Base-by-base conservation (phyloP, 2,888 invertebrate species). In the Cephus pygmeus region DNA sequence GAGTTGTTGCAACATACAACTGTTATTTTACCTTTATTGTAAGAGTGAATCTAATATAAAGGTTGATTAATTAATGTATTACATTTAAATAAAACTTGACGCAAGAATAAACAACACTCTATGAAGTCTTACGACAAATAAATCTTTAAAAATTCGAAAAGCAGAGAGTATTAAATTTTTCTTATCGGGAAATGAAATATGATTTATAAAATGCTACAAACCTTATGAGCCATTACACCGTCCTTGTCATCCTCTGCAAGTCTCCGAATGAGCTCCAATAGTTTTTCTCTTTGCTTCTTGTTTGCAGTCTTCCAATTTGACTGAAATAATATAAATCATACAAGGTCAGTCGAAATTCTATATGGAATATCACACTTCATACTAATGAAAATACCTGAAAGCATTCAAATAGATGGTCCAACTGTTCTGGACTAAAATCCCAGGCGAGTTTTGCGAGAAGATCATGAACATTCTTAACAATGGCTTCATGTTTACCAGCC, bases 171-270 rank as follows among this genome's bases (percentile, higher is more conserved):
- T 77, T 12, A 69, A 69, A 68, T 69, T 69, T 30, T 75, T 80
- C 74, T 33, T 34, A 31, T 23, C 34, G 36, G 33, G 69, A 12
- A 34, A 40, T 68, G 68, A 35, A 76, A 79, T 35, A 77, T 73
- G 74, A 81, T 73, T 69, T 73, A 56, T 6, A 56, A 23, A 56
- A 9, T 6, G 23, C 9, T 56, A 78, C 68, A 9, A 79, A 95
- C 98, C 94, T 99, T 99, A 91, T 98, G 97, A 73, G 99, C 98
- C 99, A 99, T 99, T 12, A 98, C 98, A 76, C 99, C 99, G 91
- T 99, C 98, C 91, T 99, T 99, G 91, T 99, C 99, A 91, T 99
- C 99, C 92, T 99, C 99, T 4, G 99, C 99, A 81, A 99, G 93
- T 84, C 98, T 94, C 82, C 99, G 94, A 85, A 99, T 99, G 83